Evolutionary conservation across 1,140 invertebrate species (phyloP).

Genomic region (Apis mellifera): Amel_HAv3.1 CM009942.2:5392501-5393000

Average conservation of each 20-base stretch:
- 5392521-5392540: constrained; percentile 1
- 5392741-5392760: constrained; percentile 12
- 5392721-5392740: not conserved
- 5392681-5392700: not conserved
- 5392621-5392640: not conserved
- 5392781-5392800: constrained; percentile 6
- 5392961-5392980: too few relatives aligned
- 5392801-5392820: constrained; percentile 15
- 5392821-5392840: constrained; percentile 20
- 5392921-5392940: not conserved
- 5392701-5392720: constrained; percentile 9
- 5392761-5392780: not conserved
- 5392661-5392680: not conserved
- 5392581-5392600: not conserved
- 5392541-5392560: not conserved
- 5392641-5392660: not conserved
- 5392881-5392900: constrained; percentile 24
- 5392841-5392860: not conserved
- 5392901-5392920: constrained; percentile 22
- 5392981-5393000: too few relatives aligned
- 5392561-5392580: constrained; percentile 5
- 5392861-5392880: not conserved
- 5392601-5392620: not conserved
- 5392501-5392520: constrained; percentile 40
- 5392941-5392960: too few relatives aligned